Base-by-base conservation (phyloP, 2,888 invertebrate genomes). In the Standfussiana lucernea region DNA sequence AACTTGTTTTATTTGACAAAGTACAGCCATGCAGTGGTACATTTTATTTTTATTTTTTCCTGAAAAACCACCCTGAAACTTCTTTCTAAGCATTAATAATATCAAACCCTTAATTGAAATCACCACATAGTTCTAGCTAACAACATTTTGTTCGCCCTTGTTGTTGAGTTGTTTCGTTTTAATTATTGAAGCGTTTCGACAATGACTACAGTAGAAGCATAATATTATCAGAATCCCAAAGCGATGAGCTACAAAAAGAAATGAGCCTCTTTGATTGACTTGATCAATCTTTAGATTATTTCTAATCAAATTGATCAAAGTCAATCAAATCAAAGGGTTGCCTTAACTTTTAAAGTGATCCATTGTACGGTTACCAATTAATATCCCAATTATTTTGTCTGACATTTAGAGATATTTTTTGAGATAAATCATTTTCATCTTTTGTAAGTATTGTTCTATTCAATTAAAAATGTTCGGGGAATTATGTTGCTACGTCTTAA, bases 341-440 rank as follows among this genome's bases (percentile, higher is more conserved):
- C 72, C 21, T 70, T 24, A 42, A 56, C 72, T 74, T 59, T 47
- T 24, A 72, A 66, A 72, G 40, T 72, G 50, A 64, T 53, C 45
- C 59, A 72, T 64, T 74, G 65, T 77, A 75, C 76, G 67, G 62
- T 62, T 32, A 62, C 68, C 74, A 79, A 84, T 79, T 85, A 82
- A 72, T 13, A 53, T 45, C 35, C 66, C 80, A 75, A 80, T 69
- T 80, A 77, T 65, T 64, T 68, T 77, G 18, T 59, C n/a, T 24
- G 50, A 53, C 32, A 37, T 72, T 75, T 74, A 53, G 8, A 28
- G 70, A 59, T 37, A 40, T 59, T 64, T 82, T 68, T 77, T 50
- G 2, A 37, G 11, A 21, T 65, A 66, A 77, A 77, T 45, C 18
- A 18, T 24, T 28, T 69, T 66, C n/a, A n/a, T n/a, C 50, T 15